Percentiles rank a stretch among this genome's conserved stretches.
phyloP scores from a whole-genome alignment of 92 coral and sea anemone species.

The Porites evermanni region DNA sequence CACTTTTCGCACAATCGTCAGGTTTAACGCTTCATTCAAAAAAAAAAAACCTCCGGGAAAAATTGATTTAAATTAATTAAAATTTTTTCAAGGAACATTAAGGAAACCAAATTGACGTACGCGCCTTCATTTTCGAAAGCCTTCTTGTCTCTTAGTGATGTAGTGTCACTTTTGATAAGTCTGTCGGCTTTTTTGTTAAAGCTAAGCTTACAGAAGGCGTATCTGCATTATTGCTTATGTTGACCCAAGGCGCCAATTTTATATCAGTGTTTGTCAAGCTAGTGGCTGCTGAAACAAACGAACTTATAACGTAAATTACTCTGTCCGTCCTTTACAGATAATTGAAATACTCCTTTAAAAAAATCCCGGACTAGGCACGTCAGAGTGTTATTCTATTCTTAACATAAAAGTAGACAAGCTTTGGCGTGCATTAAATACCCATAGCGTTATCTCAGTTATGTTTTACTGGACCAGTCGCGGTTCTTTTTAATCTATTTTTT shows the following conservation, averaged over 20 bases:
- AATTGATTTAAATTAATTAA: constrained; percentile 35
- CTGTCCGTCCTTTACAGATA: constrained; percentile 1
- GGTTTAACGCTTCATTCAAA: constrained; percentile 3
- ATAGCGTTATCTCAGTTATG: too few relatives aligned
- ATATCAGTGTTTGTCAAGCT: constrained; percentile 12
- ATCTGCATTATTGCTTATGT: constrained; percentile 8
- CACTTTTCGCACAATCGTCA: constrained; percentile 13
- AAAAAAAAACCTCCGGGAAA: constrained; percentile 10
- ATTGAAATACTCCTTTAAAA: constrained; percentile 1
- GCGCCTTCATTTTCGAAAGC: neutral
- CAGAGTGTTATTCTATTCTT: too few relatives aligned
- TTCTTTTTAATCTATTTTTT: too few relatives aligned
- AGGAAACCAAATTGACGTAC: constrained; percentile 10
- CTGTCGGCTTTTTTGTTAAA: constrained; percentile 43
- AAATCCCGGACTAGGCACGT: neutral
- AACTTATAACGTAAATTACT: neutral
- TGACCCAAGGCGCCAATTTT: constrained; percentile 19
- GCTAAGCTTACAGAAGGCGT: constrained; percentile 32
- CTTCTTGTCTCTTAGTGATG: constrained; percentile 5
- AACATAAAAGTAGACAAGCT: too few relatives aligned
- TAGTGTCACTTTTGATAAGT: constrained; percentile 32
- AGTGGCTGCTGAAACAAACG: constrained; percentile 12
- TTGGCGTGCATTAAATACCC: too few relatives aligned
- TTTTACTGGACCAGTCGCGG: neutral
- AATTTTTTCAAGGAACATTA: neutral